Evolutionary conservation across 2,113 vertebrate species (phyloP).

Genomic region (Oncorhynchus gorbuscha): DNA sequence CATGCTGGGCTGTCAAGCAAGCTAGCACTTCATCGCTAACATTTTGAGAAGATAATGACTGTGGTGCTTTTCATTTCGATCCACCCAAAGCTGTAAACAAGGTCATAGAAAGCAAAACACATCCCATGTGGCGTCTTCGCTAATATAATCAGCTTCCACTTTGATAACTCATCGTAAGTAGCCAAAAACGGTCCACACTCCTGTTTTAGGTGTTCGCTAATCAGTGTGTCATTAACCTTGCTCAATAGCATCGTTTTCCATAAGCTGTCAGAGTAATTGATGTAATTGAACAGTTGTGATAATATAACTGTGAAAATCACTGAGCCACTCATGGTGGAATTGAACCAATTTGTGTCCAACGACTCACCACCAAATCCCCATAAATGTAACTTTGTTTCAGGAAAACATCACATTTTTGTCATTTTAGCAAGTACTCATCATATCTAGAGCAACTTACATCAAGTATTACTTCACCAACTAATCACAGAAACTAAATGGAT

Average conservation of each 20-base stretch:
- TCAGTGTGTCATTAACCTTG: neutral
- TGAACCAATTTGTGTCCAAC: neutral
- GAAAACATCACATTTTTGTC: neutral
- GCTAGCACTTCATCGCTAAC: too few relatives aligned
- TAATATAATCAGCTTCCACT: neutral
- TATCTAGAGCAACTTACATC: neutral
- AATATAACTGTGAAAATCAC: neutral
- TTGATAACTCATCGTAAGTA: neutral
- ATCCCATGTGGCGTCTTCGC: neutral
- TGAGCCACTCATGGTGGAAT: too few relatives aligned
- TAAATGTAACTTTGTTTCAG: neutral
- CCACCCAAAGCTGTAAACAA: neutral
- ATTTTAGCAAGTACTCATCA: neutral
- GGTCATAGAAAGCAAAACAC: neutral
- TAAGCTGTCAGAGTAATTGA: neutral
- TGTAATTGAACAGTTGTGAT: neutral
- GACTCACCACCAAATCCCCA: neutral
- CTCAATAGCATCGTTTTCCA: neutral
- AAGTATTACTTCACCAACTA: neutral
- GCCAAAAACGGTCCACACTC: neutral
- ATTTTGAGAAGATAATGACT: neutral
- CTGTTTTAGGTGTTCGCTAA: neutral
- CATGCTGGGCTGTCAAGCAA: too few relatives aligned
- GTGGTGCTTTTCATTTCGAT: neutral
- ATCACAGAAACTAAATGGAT: neutral